Conservation (phyloP, 2,888 invertebrate genomes). For the Drosophila nr. perissopoda region DNA sequence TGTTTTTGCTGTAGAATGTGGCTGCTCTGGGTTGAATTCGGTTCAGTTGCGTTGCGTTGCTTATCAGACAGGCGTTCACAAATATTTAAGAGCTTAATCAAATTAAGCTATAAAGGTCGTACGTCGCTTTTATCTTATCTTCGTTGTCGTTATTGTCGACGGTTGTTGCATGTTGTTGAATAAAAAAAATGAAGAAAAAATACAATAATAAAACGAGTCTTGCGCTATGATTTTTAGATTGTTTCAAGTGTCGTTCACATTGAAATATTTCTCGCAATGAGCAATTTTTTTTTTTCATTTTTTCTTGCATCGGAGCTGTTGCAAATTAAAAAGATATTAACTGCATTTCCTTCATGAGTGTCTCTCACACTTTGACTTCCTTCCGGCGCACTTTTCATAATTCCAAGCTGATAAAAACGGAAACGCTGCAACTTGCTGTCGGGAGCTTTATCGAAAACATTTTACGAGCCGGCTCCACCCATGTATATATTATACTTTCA, state of each 20-base stretch:
- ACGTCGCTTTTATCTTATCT: constrained; percentile 77
- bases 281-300: not conserved
- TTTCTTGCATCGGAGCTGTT: constrained; percentile 23
- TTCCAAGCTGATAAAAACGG: constrained; percentile 66
- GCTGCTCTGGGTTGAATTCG: constrained; percentile 27
- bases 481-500: constrained; percentile 37
- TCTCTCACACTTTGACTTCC: constrained; percentile 72
- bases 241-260: constrained; percentile 65
- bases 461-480: constrained; percentile 54
- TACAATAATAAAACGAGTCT: constrained; percentile 19
- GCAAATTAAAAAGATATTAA: constrained; percentile 73
- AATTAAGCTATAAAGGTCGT: constrained; percentile 82
- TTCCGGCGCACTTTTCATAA: constrained; percentile 68
- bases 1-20: constrained; percentile 27
- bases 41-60: constrained; percentile 24
- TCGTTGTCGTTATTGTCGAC: constrained; percentile 19
- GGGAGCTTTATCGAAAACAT: constrained; percentile 73
- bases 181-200: constrained; percentile 24
- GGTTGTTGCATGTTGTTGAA: constrained; percentile 23
- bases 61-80: constrained; percentile 62
- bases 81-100: constrained; percentile 81
- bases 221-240: constrained; percentile 45
- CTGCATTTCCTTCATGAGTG: constrained; percentile 70
- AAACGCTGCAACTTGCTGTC: constrained; percentile 62
- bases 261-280: constrained; percentile 27